Evolutionary conservation across 2,888 invertebrate species (phyloP), one percentile per base, ranked within the genome.

Genomic region (Auanema freiburgensis): DNA sequence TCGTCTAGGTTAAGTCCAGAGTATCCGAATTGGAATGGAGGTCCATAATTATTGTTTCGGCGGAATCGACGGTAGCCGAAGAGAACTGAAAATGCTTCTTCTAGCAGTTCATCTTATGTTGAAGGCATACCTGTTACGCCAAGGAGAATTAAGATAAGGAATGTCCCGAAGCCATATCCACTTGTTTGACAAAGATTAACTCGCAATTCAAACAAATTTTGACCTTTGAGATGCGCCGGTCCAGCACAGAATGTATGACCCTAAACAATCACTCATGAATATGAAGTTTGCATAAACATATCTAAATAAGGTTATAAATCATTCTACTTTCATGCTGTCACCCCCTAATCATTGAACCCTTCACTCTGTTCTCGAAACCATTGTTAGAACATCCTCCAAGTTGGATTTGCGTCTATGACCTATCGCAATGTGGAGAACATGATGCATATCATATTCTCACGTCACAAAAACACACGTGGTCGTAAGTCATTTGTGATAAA

Each of bases 21-120:
- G 46, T 60, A 60, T 16, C 54, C 60, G 54, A 60, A 60, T 46
- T 60, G 50, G 24, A 60, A 60, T 24, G 60, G 60, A 18, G 55
- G 43, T 5, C 49, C 54, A n/a, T 18, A 18, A 18, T 43, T 21
- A 40, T 51, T 11, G 10, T 42, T 24, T 8, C 44, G n/a, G 3
- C 46, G 46, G 44, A 54, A 60, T 23, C 55, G 60, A 23, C 60
- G 54, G 24, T 60, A 60, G 18, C 54, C 54, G 43, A 60, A 60
- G 25, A 60, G 40, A 5, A 16, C 53, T 53, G 21, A 11, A 53
- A 23, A 2, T 14, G 23, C 5, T 25, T 18, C 18, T 1, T 12
- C n/a, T 12, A 11, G n/a, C n/a, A 2, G 16, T 14, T 4, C 2
- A 23, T 10, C 3, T 46, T 5, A 21, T 6, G 3, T 18, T 10